Conservation (phyloP, 2,888 invertebrate genomes). For the Ormyrus pomaceus region DNA sequence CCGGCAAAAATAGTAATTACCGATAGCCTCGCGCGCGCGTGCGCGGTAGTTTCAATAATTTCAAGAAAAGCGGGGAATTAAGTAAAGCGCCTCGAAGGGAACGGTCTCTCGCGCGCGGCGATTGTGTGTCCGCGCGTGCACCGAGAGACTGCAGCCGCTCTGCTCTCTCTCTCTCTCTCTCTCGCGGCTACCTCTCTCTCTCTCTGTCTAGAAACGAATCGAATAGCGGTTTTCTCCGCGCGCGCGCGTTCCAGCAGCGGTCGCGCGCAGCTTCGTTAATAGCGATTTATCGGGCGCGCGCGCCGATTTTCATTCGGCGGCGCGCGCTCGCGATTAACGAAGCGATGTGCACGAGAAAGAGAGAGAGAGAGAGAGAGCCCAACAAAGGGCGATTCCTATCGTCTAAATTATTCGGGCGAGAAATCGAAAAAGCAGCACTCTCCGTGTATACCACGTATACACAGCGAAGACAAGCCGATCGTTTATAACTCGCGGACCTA, state of each 20-base stretch:
- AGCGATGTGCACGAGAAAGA: conserved; percentile 30
- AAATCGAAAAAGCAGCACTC: conserved; percentile 33
- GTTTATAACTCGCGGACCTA: conserved; percentile 26
- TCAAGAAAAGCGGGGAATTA: conserved; percentile 24
- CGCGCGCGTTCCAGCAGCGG: conserved; percentile 4
- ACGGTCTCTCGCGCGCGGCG: neutral
- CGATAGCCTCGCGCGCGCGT: neutral
- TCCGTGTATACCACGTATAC: neutral
- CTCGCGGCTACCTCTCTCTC: no score
- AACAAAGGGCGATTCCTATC: conserved; percentile 57
- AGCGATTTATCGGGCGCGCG: conserved; percentile 56
- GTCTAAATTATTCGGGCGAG: conserved; percentile 57
- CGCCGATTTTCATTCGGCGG: conserved; percentile 53
- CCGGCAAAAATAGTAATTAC: conserved; percentile 45
- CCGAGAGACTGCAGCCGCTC: neutral
- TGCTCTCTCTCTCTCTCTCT: neutral
- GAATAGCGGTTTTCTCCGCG: conserved; percentile 47
- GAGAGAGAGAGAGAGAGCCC: conserved; percentile 4
- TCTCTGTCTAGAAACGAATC: conserved; percentile 8
- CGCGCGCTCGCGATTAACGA: conserved; percentile 39
- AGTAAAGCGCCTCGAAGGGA: neutral
- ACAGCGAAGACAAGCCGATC: conserved; percentile 26
- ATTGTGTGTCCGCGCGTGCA: conserved; percentile 9
- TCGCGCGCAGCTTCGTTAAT: conserved; percentile 53
- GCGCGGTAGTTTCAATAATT: conserved; percentile 50